These are phyloP conservation scores for Colinus virginianus DNA, from an alignment of 2,113 vertebrate genomes.

Conservation along the genomic window DNA sequence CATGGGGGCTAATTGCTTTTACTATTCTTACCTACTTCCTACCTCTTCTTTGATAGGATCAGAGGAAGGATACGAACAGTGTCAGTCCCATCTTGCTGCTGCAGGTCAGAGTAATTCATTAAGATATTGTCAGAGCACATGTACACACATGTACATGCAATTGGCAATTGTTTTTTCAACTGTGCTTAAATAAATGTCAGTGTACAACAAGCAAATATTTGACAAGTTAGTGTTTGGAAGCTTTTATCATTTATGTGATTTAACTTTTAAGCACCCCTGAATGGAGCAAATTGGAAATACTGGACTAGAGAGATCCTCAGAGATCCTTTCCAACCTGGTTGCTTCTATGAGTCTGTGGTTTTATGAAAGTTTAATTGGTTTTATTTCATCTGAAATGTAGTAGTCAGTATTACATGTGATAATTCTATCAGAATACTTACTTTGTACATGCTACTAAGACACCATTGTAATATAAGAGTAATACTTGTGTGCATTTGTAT, in stretches of 20 bases:
- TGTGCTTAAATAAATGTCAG: not conserved
- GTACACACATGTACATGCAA: not conserved
- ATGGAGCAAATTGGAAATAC: not conserved
- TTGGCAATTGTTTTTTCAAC: not conserved
- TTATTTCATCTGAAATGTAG: not conserved
- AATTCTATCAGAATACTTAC: not conserved
- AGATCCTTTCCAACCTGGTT: not conserved
- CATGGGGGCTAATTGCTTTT: not conserved
- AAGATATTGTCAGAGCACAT: not conserved
- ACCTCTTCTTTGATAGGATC: not conserved
- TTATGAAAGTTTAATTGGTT: not conserved
- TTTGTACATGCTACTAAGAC: not conserved
- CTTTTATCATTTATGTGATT: not conserved
- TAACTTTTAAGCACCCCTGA: not conserved
- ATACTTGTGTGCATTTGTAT: not conserved
- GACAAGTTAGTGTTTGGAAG: not conserved
- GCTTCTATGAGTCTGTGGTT: not conserved
- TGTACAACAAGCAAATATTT: not conserved
- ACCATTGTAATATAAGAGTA: not conserved
- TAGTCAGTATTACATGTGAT: not conserved
- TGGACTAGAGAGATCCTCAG: not conserved
- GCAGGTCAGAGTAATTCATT: not conserved
- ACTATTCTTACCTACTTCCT: not conserved
- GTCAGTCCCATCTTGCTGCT: not conserved
- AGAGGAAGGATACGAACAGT: not conserved